Percentiles rank a stretch among this genome's conserved stretches.
Conservation (phyloP, 53 echinoderm and acorn worm species). For the Luidia sarsii region DNA sequence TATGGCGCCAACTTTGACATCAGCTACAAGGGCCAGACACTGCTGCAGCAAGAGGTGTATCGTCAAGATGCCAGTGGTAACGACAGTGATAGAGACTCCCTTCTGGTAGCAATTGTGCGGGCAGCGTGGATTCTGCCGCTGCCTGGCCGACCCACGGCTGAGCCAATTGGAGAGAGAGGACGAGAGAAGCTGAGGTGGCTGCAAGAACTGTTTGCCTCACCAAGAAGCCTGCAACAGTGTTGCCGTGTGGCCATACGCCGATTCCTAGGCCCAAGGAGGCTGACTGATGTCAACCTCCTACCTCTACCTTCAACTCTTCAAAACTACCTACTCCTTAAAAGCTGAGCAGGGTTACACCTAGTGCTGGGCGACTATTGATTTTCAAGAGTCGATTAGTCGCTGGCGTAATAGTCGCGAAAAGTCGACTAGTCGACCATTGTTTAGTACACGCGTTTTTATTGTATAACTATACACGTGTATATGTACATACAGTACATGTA, state of each 20-base stretch:
- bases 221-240: constrained; percentile 70
- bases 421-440: too few species aligned
- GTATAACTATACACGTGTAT: too few species aligned
- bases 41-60: constrained; percentile 87
- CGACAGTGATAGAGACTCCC: too few species aligned
- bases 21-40: constrained; percentile 61
- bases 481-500: too few species aligned
- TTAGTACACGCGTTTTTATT: too few species aligned
- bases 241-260: constrained; percentile 55
- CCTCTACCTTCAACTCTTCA: constrained; percentile 66
- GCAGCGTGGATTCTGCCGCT: constrained; percentile 54
- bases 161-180: constrained; percentile 7
- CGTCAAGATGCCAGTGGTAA: constrained; percentile 40
- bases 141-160: constrained; percentile 46
- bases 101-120: constrained; percentile 66
- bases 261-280: constrained; percentile 47
- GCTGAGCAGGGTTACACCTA: too few species aligned
- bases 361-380: too few species aligned
- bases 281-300: constrained; percentile 64
- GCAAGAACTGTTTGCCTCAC: constrained; percentile 50
- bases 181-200: constrained; percentile 64
- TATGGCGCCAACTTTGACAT: constrained; percentile 81
- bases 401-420: too few species aligned
- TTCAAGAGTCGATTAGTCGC: too few species aligned
- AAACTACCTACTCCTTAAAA: constrained; percentile 79